Evolutionary conservation across 2,888 invertebrate genomes (phyloP).

Genomic region (Cetonia aurata): DNA sequence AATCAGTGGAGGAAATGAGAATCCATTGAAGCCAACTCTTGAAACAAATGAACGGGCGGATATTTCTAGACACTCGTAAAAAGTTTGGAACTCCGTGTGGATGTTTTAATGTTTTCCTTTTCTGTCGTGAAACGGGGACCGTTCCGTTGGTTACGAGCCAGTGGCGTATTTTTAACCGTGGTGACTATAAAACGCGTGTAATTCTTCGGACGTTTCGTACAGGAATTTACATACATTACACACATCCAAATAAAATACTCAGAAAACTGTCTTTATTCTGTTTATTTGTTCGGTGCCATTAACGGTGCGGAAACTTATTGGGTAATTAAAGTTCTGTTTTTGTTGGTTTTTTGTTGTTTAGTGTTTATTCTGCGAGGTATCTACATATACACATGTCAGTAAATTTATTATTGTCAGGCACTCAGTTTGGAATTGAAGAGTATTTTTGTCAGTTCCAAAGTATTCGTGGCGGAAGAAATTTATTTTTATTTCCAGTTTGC

Average conservation of each 20-base stretch:
- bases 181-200: constrained; percentile 37
- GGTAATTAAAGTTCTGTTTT: constrained; percentile 28
- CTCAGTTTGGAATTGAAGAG: no score
- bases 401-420: no score
- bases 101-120: constrained; percentile 42
- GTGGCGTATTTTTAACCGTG: constrained; percentile 40
- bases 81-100: constrained; percentile 40
- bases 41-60: constrained; percentile 56
- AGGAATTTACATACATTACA: constrained; percentile 38
- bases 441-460: no score
- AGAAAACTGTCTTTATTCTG: constrained; percentile 24
- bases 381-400: no score
- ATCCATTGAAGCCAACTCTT: constrained; percentile 61
- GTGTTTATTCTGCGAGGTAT: no score
- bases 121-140: constrained; percentile 31
- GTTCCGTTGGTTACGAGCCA: constrained; percentile 31
- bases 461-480: no score
- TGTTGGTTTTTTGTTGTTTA: constrained; percentile 6
- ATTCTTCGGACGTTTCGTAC: constrained; percentile 40
- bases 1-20: constrained; percentile 63
- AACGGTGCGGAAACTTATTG: constrained; percentile 32
- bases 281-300: constrained; percentile 37
- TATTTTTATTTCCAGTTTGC: no score
- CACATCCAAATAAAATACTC: constrained; percentile 37
- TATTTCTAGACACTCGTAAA: constrained; percentile 42